Percentiles rank a stretch among this genome's conserved stretches.
phyloP scores from a whole-genome alignment of 2,888 invertebrate species.

The Luperina nickerlii region DNA sequence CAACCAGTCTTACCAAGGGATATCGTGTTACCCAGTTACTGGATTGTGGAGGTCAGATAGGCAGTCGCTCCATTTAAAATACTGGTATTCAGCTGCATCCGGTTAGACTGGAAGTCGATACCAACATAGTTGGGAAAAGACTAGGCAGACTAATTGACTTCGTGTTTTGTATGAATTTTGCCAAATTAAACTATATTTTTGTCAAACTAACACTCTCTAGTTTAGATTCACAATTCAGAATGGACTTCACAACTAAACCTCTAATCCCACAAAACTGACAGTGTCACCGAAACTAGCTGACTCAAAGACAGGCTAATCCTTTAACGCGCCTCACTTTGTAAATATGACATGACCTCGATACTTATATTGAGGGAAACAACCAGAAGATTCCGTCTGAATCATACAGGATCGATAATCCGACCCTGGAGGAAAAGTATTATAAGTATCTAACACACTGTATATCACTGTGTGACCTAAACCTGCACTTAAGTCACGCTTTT shows the following conservation, averaged over 20 bases:
- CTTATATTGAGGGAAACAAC: background rate
- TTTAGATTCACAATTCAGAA: too few species aligned
- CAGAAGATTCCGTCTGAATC: conserved; percentile 13
- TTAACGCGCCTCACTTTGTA: too few species aligned
- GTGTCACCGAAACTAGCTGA: too few species aligned
- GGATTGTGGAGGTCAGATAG: background rate
- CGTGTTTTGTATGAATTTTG: background rate
- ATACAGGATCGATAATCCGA: too few species aligned
- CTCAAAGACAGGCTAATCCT: too few species aligned
- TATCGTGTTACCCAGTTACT: background rate
- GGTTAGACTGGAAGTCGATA: background rate
- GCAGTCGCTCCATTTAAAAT: background rate
- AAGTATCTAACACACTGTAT: too few species aligned
- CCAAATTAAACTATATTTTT: too few species aligned
- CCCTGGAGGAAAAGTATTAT: too few species aligned
- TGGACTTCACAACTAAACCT: too few species aligned
- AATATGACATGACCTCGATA: conserved; percentile 43
- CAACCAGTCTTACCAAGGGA: background rate
- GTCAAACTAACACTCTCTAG: background rate
- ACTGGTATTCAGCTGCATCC: background rate
- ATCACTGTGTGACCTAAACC: too few species aligned
- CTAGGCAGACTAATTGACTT: background rate
- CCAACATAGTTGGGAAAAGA: background rate
- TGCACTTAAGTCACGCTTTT: too few species aligned
- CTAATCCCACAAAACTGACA: too few species aligned